Evolutionary conservation across 2,888 invertebrate species (phyloP).

Genomic region (Auanema sp.): DNA sequence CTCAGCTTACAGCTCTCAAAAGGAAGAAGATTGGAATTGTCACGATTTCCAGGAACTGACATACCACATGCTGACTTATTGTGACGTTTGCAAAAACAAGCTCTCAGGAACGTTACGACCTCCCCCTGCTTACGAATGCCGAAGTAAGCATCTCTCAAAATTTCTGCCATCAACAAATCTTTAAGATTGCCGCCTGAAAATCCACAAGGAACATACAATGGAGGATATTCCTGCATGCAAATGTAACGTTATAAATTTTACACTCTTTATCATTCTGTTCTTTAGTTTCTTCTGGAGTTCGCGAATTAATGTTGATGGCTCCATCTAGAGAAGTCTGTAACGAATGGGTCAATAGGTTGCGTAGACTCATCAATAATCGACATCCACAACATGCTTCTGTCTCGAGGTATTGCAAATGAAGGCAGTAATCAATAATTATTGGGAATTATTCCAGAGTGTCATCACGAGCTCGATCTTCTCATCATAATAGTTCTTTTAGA

Average conservation of each 20-base stretch:
- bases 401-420: constrained; percentile 11
- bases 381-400: constrained; percentile 21
- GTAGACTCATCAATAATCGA: constrained; percentile 68
- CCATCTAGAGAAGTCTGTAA: constrained; percentile 83
- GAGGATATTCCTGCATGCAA: constrained; percentile 40
- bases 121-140: constrained; percentile 93
- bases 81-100: constrained; percentile 94
- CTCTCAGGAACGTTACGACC: constrained; percentile 92
- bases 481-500: too few relatives aligned
- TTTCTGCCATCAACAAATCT: not conserved
- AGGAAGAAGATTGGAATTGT: constrained; percentile 32
- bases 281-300: constrained; percentile 63
- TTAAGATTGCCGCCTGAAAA: constrained; percentile 64
- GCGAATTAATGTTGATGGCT: constrained; percentile 88
- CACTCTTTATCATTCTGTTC: not conserved
- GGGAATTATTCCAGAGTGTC: constrained; percentile 13
- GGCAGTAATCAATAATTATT: too few relatives aligned
- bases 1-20: constrained; percentile 20
- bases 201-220: constrained; percentile 87
- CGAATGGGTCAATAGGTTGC: constrained; percentile 86
- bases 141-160: constrained; percentile 72
- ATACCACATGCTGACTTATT: constrained; percentile 70
- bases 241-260: constrained; percentile 25
- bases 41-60: constrained; percentile 72
- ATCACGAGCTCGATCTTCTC: constrained; percentile 19